phyloP scores from a whole-genome alignment of 2,888 invertebrate species.

The Microctonus hyperodae region DNA sequence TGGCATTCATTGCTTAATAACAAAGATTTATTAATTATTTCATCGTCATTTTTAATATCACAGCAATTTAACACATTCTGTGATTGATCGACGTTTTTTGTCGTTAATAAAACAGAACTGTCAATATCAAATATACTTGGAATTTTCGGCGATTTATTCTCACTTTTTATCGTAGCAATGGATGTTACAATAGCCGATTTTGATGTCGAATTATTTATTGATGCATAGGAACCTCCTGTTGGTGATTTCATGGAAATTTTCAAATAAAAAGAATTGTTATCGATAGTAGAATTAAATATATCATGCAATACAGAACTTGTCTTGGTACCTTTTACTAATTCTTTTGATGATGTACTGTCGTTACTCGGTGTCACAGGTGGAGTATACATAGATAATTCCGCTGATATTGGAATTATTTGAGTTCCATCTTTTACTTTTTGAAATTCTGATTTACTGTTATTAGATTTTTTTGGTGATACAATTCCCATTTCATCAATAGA shows the following conservation, averaged over 20 bases:
- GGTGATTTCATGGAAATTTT: neutral
- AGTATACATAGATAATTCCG: conserved; percentile 44
- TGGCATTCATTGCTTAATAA: neutral
- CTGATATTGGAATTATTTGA: conserved; percentile 30
- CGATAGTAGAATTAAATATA: neutral
- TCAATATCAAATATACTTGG: conserved; percentile 40
- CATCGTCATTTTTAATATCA: conserved; percentile 3
- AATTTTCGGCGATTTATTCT: neutral
- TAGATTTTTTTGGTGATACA: conserved; percentile 32
- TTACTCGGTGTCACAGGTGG: conserved; percentile 46
- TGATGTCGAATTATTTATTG: neutral
- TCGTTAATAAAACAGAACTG: conserved; percentile 5
- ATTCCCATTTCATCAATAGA: conserved; percentile 14
- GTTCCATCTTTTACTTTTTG: conserved; percentile 16
- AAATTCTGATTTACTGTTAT: conserved; percentile 31
- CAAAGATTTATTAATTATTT: neutral
- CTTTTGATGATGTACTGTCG: conserved; percentile 32
- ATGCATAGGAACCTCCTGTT: conserved; percentile 27
- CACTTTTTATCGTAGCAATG: neutral
- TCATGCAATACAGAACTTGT: neutral
- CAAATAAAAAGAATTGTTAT: neutral
- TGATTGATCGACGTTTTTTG: neutral
- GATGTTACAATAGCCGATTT: neutral
- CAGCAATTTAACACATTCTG: neutral
- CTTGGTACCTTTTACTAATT: neutral